Percentiles rank a stretch among this genome's conserved stretches.
Conservation (phyloP, 2,113 vertebrate genomes). For the Hemicordylus capensis region DNA sequence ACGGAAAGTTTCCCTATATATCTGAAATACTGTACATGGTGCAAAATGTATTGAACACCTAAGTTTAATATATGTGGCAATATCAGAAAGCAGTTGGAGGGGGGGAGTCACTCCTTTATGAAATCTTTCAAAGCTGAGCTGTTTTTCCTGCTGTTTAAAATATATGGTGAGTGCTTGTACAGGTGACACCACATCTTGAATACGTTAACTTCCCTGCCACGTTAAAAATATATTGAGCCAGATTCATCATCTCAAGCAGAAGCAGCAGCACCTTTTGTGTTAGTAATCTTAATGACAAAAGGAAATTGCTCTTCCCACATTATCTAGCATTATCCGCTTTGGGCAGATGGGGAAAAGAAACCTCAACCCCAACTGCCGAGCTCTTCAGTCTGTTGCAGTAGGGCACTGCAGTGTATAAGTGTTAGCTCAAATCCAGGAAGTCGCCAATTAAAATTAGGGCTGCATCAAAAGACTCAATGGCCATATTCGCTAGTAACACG, state of each 20-base stretch:
- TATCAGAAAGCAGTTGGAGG: conserved; percentile 35
- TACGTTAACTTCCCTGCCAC: conserved; percentile 31
- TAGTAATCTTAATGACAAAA: conserved; percentile 53
- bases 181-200: conserved; percentile 36
- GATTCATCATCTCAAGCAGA: conserved; percentile 47
- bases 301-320: conserved; percentile 22
- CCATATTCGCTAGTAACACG: no score
- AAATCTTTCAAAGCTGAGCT: conserved; percentile 62
- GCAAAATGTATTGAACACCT: conserved; percentile 48
- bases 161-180: conserved; percentile 33
- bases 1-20: not conserved
- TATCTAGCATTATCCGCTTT: conserved; percentile 45
- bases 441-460: not conserved
- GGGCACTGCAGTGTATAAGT: not conserved
- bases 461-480: no score
- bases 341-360: conserved; percentile 40
- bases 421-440: no score
- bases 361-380: no score
- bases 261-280: conserved; percentile 9
- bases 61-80: conserved; percentile 39
- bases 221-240: conserved; percentile 53
- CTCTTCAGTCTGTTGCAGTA: conserved; percentile 13
- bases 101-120: conserved; percentile 11
- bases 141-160: conserved; percentile 60
- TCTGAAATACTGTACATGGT: conserved; percentile 16